Evolutionary conservation across 2,888 invertebrate genomes (phyloP).

Genomic region (Caenorhabditis sp.): DNA sequence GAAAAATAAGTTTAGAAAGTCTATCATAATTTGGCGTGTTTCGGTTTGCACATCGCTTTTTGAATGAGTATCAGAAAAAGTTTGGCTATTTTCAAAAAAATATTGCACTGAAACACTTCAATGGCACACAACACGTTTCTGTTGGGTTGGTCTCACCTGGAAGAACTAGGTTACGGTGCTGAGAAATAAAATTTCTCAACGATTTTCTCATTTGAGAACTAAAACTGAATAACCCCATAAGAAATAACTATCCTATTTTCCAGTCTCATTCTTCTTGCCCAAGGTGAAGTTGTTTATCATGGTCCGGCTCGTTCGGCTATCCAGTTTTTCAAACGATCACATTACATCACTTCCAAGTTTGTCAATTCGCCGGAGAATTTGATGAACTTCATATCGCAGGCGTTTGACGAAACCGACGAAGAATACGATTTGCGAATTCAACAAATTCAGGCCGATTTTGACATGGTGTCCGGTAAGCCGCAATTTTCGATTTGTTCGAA

Average conservation of each 20-base stretch:
- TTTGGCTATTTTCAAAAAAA: no score
- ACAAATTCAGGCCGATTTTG: background rate
- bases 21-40: no score
- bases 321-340: constrained; percentile 44
- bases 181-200: no score
- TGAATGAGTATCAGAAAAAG: no score
- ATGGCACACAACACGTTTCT: background rate
- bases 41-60: no score
- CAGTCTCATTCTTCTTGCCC: constrained; percentile 50
- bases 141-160: no score
- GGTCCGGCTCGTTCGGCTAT: constrained; percentile 50
- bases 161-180: no score
- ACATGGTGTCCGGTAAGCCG: constrained; percentile 6
- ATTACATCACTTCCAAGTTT: constrained; percentile 57
- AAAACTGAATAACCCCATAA: no score
- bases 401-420: constrained; percentile 32
- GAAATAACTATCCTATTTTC: no score
- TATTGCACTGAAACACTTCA: background rate
- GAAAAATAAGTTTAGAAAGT: no score
- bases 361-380: constrained; percentile 70
- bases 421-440: constrained; percentile 32
- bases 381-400: constrained; percentile 51
- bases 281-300: constrained; percentile 52
- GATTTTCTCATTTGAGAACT: no score
- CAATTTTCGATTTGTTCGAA: background rate